Conservation (phyloP, 2,113 vertebrate genomes). For the Tetraodon nigroviridis region DNA sequence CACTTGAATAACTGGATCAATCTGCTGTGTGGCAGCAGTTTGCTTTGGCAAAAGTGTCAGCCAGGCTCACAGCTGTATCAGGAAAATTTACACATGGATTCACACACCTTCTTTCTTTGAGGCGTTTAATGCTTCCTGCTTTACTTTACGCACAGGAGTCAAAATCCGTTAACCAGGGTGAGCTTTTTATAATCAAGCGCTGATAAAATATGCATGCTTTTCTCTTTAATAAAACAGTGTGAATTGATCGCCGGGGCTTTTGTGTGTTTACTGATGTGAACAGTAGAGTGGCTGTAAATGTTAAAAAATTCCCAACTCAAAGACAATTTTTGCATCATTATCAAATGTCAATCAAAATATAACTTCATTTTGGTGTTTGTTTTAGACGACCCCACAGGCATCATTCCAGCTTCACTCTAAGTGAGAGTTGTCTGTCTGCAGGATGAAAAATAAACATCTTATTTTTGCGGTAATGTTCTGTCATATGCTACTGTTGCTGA, state of each 20-base stretch:
- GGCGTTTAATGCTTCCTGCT: conserved; percentile 13
- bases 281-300: not conserved
- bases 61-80: conserved; percentile 11
- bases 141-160: conserved; percentile 1
- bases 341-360: no score
- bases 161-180: conserved; percentile 16
- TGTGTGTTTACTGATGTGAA: not conserved
- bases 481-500: not conserved
- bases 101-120: conserved; percentile 6
- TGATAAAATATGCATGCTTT: conserved; percentile 19
- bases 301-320: no score
- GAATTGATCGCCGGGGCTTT: conserved; percentile 1
- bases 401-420: no score
- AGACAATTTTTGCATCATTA: no score
- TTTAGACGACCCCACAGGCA: no score
- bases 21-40: conserved; percentile 48
- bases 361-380: no score
- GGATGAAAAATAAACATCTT: no score
- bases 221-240: conserved; percentile 23
- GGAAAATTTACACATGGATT: conserved; percentile 22
- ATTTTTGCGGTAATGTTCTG: not conserved
- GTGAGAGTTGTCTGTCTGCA: no score
- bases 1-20: conserved; percentile 53
- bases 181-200: not conserved
- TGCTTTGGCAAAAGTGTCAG: conserved; percentile 46